Evolutionary conservation across 2,888 invertebrate species (phyloP).

Genomic region (Phortica okadai): DNA sequence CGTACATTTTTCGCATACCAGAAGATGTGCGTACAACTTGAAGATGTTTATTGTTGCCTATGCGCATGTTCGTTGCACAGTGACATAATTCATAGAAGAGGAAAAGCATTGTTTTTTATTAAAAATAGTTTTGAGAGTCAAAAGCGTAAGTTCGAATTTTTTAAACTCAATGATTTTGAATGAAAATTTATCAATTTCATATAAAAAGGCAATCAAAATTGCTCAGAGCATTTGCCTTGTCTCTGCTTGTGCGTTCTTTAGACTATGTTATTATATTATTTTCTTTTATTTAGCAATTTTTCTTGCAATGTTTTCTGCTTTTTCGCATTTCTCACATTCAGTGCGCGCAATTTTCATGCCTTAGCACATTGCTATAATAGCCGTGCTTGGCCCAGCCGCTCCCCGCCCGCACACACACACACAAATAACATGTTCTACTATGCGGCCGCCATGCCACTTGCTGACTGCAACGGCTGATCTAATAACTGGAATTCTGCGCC

Average conservation of each 20-base stretch:
- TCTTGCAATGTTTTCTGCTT: not conserved
- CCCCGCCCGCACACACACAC: not conserved
- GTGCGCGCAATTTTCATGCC: conserved; percentile 37
- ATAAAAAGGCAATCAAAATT: conserved; percentile 46
- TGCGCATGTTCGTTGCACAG: not conserved
- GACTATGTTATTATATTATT: not conserved
- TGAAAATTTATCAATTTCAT: too few species aligned
- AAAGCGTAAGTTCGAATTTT: not conserved
- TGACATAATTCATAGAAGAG: not conserved
- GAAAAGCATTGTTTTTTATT: too few species aligned
- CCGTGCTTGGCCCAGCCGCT: not conserved
- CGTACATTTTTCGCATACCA: conserved; percentile 25
- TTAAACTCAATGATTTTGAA: too few species aligned
- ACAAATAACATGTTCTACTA: not conserved
- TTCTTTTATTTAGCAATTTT: not conserved
- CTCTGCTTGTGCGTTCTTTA: not conserved
- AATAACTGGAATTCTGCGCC: conserved; percentile 59
- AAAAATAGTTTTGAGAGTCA: not conserved
- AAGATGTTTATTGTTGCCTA: not conserved
- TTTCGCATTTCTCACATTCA: not conserved
- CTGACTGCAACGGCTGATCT: conserved; percentile 30
- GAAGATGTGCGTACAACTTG: not conserved
- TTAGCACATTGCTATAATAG: conserved; percentile 60
- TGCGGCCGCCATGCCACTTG: too few species aligned
- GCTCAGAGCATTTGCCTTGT: conserved; percentile 31